These are phyloP conservation scores for Cephalotes varians DNA, from an alignment of 2,888 invertebrate genomes.

Conservation along the genomic window DNA sequence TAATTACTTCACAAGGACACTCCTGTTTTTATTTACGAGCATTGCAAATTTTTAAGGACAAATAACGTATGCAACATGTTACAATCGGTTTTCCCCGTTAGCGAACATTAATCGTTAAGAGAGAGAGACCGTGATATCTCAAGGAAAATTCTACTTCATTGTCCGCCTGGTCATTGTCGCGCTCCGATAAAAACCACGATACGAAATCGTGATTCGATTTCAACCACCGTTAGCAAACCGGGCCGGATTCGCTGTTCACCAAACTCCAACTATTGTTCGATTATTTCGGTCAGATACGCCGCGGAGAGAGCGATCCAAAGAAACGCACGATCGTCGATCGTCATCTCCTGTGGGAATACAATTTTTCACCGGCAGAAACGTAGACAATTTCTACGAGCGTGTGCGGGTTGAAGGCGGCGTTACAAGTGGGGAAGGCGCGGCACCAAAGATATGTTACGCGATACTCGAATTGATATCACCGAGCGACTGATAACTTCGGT, in stretches of 20 bases:
- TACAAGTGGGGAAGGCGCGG: slow-evolving; percentile 43
- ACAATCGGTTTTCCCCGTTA: neutral
- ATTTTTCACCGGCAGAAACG: neutral
- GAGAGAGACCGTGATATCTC: neutral
- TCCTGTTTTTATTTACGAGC: neutral
- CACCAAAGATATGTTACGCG: slow-evolving; percentile 50
- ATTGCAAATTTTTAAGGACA: neutral
- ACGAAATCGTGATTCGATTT: neutral
- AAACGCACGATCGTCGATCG: neutral
- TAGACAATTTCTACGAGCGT: neutral
- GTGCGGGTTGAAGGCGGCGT: too few species aligned
- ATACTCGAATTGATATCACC: slow-evolving; percentile 67
- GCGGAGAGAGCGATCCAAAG: neutral
- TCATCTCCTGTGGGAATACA: neutral
- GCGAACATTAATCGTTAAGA: neutral
- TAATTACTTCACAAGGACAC: neutral
- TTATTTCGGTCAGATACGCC: neutral
- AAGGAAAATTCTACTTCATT: neutral
- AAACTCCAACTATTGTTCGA: neutral
- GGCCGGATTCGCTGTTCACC: neutral
- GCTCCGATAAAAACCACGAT: slow-evolving; percentile 15
- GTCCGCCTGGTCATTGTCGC: neutral
- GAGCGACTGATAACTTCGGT: slow-evolving; percentile 73
- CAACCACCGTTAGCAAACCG: neutral
- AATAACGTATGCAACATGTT: neutral